These are phyloP conservation scores for Orthochromis malagaraziensis DNA, from an alignment of 2,113 vertebrate species.

Conservation along the genomic window DNA sequence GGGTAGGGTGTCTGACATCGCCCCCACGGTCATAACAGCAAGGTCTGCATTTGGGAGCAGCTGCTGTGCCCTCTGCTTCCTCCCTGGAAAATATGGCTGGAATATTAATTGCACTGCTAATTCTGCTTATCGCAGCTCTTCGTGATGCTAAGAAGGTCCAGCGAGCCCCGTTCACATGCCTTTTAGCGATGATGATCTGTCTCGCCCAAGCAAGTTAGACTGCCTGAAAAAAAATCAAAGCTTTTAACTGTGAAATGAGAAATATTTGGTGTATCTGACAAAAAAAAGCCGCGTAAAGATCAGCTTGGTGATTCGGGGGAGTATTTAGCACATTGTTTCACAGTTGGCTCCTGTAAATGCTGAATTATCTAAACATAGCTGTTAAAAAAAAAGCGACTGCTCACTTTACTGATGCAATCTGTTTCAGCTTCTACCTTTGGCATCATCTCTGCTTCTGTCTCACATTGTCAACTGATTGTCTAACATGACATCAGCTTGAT, in stretches of 20 bases:
- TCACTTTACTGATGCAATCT: conserved; percentile 7
- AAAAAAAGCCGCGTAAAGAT: not conserved
- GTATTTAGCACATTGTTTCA: not conserved
- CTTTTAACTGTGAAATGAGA: not conserved
- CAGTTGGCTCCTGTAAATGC: not conserved
- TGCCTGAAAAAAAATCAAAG: not conserved
- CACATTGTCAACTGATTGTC: conserved; percentile 12
- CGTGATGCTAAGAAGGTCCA: not conserved
- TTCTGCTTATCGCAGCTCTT: conserved; percentile 55
- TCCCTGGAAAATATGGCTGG: conserved; percentile 53
- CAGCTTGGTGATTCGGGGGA: not conserved
- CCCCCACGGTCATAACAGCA: conserved; percentile 55
- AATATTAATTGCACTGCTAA: conserved; percentile 64
- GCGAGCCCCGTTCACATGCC: not conserved
- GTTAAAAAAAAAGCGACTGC: not conserved
- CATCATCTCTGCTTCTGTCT: not conserved
- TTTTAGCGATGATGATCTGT: not conserved
- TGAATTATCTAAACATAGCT: not conserved
- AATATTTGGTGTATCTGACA: not conserved
- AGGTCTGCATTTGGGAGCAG: conserved; percentile 64
- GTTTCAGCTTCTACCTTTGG: conserved; percentile 26
- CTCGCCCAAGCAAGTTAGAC: not conserved
- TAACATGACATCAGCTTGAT: conserved; percentile 28
- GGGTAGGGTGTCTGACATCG: conserved; percentile 48
- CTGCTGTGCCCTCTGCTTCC: conserved; percentile 63